Percentiles rank a stretch among this genome's conserved stretches.
These are phyloP conservation scores for Zelleria hepariella DNA, from an alignment of 2,888 invertebrate species.

Conservation along the genomic window DNA sequence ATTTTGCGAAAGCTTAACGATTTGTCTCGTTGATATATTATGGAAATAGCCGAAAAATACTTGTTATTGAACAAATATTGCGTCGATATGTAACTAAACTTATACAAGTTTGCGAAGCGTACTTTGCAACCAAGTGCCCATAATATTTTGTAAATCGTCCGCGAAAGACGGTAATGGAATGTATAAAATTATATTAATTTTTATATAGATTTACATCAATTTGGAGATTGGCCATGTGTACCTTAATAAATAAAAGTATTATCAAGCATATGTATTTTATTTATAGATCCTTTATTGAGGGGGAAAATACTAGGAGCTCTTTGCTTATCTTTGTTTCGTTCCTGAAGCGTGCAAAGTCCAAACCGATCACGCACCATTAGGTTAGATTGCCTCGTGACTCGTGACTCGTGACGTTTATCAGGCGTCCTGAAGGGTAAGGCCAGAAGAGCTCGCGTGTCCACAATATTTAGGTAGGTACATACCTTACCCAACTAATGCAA, in stretches of 20 bases:
- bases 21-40: neutral
- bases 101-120: constrained; percentile 29
- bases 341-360: neutral
- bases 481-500: no score
- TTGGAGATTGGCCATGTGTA: constrained; percentile 39
- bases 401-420: no score
- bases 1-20: neutral
- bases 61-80: neutral
- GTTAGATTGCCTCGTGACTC: neutral
- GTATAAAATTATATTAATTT: constrained; percentile 5
- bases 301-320: no score
- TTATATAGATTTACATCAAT: constrained; percentile 25
- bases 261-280: constrained; percentile 14
- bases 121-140: constrained; percentile 48
- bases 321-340: neutral
- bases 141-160: constrained; percentile 12
- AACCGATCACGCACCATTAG: neutral
- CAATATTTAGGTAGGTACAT: no score
- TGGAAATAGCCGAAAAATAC: neutral
- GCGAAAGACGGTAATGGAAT: constrained; percentile 1
- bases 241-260: constrained; percentile 41
- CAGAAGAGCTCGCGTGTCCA: neutral
- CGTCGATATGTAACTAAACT: neutral
- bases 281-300: neutral
- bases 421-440: neutral